Conservation (phyloP, 2,797 vertebrate genomes). For the Hippoglossus hippoglossus region DNA sequence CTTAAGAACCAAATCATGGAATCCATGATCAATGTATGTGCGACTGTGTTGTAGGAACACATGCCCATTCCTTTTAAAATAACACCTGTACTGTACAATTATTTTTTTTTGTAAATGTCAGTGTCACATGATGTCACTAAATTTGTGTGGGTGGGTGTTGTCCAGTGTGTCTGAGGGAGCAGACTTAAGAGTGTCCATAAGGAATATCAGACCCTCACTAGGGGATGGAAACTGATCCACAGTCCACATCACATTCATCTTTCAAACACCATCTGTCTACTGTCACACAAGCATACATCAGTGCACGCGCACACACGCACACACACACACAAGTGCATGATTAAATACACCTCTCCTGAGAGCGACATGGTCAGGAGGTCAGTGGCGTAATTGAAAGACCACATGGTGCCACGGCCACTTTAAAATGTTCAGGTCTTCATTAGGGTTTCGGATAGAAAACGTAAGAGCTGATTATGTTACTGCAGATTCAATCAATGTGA, state of each 20-base stretch:
- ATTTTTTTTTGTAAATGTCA: not conserved
- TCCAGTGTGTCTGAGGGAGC: too few relatives aligned
- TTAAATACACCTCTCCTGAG: conserved; percentile 62
- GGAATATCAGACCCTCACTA: conserved; percentile 49
- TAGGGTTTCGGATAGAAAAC: conserved; percentile 37
- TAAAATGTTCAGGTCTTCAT: conserved; percentile 66
- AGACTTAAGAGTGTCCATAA: conserved; percentile 37
- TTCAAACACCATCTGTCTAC: conserved; percentile 73
- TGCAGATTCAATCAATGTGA: conserved; percentile 34
- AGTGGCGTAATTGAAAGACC: conserved; percentile 73
- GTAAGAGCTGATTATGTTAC: conserved; percentile 53
- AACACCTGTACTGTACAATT: not conserved
- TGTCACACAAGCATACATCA: conserved; percentile 51
- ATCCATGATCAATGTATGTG: not conserved
- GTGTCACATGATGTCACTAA: not conserved
- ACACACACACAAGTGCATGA: conserved; percentile 1
- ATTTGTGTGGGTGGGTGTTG: too few relatives aligned
- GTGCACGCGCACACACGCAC: not conserved
- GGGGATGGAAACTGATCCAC: conserved; percentile 70
- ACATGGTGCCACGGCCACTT: conserved; percentile 72
- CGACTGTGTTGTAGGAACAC: not conserved
- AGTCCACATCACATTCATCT: conserved; percentile 63
- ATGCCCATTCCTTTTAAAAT: not conserved
- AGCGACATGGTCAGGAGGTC: conserved; percentile 68
- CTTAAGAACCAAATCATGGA: conserved; percentile 8